Evolutionary conservation across 2,797 vertebrate species (phyloP).

Genomic region (Austrolebias charrua): DNA sequence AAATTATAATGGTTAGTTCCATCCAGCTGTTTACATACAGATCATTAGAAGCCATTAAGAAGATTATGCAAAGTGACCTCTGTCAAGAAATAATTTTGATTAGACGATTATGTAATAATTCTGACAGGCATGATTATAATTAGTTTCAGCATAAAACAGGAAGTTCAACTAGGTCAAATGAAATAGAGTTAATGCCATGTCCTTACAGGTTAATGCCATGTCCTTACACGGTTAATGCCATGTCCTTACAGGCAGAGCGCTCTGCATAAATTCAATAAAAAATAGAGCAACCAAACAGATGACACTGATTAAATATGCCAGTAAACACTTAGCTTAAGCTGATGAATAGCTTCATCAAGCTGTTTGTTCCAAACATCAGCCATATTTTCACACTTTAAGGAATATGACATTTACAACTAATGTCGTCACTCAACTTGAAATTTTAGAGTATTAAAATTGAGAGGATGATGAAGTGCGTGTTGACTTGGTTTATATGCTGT

Average conservation of each 20-base stretch:
- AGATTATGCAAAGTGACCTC: not conserved
- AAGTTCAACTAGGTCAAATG: not conserved
- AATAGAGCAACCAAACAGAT: slow-evolving; percentile 1
- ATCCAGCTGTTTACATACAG: no score
- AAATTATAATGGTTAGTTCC: not conserved
- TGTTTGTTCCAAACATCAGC: slow-evolving; percentile 13
- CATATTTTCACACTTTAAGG: not conserved
- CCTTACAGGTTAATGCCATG: no score
- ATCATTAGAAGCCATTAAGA: not conserved
- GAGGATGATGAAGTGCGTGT: slow-evolving; percentile 41
- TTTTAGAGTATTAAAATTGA: slow-evolving; percentile 40
- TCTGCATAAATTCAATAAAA: slow-evolving; percentile 29
- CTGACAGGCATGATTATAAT: not conserved
- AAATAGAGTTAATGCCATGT: not conserved
- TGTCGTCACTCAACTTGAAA: slow-evolving; percentile 22
- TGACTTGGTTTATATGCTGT: slow-evolving; percentile 28
- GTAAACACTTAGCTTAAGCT: slow-evolving; percentile 35
- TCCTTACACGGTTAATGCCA: no score
- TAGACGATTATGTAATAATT: not conserved
- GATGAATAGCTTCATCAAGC: slow-evolving; percentile 37
- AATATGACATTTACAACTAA: slow-evolving; percentile 11
- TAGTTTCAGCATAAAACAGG: not conserved
- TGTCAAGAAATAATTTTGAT: slow-evolving; percentile 1
- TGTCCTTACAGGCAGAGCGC: not conserved
- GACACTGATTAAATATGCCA: slow-evolving; percentile 28